Evolutionary conservation across 2,888 invertebrate species (phyloP), one percentile per base, ranked within the genome.

Genomic region (Drosophila parthenogenetica): DNA sequence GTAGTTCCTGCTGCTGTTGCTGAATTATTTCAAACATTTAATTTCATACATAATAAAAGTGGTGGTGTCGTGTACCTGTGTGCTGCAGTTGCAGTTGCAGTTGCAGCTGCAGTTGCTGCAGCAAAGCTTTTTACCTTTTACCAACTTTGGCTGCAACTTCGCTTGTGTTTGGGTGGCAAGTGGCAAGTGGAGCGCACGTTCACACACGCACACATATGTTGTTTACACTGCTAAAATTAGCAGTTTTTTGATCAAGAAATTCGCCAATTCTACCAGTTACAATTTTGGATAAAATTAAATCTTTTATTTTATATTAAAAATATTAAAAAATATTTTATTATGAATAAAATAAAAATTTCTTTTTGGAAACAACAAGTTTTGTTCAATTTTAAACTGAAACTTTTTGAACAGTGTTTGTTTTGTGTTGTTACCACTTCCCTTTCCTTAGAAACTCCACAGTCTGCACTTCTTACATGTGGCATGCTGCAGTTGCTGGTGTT

Each of bases 11-110:
- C 77, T 11, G n/a, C 25, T 48, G 48, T 17, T 64, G 66, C 53
- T 81, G 77, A 81, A 84, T 80, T 82, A 83, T 83, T 84, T 83
- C 69, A 82, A 82, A 79, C 79, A 80, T 83, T 84, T 84, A 73
- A 79, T 79, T 76, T 71, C 62, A 69, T 72, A 73, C 59, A 73
- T 61, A 68, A 75, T 63, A 69, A 69, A 73, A 66, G 62, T 69
- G 65, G 62, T 69, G 65, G 58, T 58, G 57, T 13, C 3, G 42
- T 42, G 14, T 54, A 37, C 45, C 54, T 55, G 55, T 35, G n/a
- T 14, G 7, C 2, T 22, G 22, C 22, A 5, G 22, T 59, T 45
- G 55, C 46, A 35, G 43, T 35, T 54, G 46, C 61, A 43, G 45
- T 22, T 53, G 46, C 64, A 57, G 49, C 40, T 39, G 50, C 59